phyloP scores from a whole-genome alignment of 2,113 vertebrate species.

The Alouatta palliata region DNA sequence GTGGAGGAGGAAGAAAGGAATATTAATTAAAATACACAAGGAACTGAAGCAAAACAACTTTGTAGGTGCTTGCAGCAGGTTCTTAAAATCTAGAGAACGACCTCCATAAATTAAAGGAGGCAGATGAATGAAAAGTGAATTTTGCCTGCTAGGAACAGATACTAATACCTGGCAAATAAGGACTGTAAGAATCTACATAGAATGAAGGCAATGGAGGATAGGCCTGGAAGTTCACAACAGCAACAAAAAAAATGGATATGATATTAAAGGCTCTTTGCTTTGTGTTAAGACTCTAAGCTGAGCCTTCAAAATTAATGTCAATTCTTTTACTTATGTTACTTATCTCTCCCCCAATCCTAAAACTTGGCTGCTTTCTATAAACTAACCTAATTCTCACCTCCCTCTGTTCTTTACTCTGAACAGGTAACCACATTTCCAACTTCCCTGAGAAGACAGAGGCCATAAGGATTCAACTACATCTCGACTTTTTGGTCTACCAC shows the following conservation, averaged over 20 bases:
- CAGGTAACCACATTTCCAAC: not conserved
- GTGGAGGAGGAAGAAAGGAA: not conserved
- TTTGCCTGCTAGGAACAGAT: not conserved
- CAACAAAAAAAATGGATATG: not conserved
- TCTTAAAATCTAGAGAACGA: not conserved
- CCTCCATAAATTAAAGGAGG: not conserved
- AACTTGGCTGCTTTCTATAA: not conserved
- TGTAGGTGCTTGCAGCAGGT: not conserved
- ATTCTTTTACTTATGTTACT: not conserved
- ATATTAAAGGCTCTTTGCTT: not conserved
- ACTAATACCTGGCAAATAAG: not conserved
- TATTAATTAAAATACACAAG: not conserved
- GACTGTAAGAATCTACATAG: not conserved
- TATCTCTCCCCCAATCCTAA: not conserved
- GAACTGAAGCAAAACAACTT: not conserved
- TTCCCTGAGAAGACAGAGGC: not conserved
- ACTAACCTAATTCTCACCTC: not conserved
- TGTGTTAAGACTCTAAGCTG: not conserved
- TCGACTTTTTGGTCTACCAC: not conserved
- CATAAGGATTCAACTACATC: not conserved
- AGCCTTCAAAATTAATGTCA: not conserved
- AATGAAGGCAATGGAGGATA: not conserved
- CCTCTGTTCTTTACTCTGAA: not conserved
- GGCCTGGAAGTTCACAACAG: not conserved
- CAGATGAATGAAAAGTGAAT: not conserved